Base-by-base conservation (phyloP, 1,140 invertebrate genomes). In the Bombus impatiens region DNA sequence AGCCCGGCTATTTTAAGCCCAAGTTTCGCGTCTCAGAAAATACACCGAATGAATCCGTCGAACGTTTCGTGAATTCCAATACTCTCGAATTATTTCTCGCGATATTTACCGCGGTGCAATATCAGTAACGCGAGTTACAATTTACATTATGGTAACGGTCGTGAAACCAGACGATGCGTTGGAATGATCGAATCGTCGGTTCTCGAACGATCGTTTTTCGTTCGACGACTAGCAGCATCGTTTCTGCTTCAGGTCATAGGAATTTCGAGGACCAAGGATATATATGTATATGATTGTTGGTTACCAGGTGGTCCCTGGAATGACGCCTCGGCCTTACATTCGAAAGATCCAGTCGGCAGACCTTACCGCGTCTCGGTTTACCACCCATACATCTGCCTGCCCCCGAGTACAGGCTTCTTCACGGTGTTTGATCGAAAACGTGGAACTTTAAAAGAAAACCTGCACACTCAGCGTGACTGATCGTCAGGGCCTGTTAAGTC, bases 281-380 rank as follows among this genome's bases (percentile, higher is more conserved):
- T 68, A 78, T 68, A 78, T 70, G 81, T 79, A 79, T 70, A 72
- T 32, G 53, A 85, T 78, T 89, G 62, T 44, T 74, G 82, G 74
- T 57, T 88, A 71, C 89, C 86, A 91, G 89, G 87, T 91, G 89
- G 89, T 90, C 88, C 42, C 32, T 37, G 44, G 65, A 67, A 78
- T 86, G 86, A 90, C 70, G 89, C n/a, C 37, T 57, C 32, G 74
- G 79, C 35, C 62, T 67, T 62, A 82, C 80, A 76, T 86, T 84
- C 72, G 78, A 88, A 76, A 81, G 83, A 72, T n/a, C 72, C 86
- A 62, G 78, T 40, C 74, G 40, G 25, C 57, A 71, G 75, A 74
- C 65, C 78, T 84, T 82, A 57, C 71, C 72, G 65, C 40, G 84
- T 90, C 87, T 90, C 89, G 72, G 40, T 47, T 90, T 90, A 90